These are phyloP conservation scores for Oscheius onirici DNA, from an alignment of 2,888 invertebrate genomes.

Conservation along the genomic window DNA sequence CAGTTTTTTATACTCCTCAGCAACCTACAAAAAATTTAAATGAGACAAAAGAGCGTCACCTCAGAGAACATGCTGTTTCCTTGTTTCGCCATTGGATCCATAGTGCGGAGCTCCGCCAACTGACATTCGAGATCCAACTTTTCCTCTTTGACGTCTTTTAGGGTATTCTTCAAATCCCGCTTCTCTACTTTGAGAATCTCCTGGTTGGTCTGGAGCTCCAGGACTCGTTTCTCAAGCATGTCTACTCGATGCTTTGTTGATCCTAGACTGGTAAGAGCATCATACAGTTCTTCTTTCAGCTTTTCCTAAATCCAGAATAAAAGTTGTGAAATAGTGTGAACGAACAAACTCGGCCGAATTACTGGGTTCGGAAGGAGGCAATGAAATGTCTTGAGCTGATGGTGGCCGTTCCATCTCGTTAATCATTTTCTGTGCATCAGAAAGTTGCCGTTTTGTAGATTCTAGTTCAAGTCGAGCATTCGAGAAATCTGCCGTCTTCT, in stretches of 20 bases:
- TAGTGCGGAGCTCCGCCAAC: neutral
- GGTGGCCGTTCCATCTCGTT: neutral
- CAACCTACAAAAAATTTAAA: neutral
- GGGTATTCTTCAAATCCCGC: neutral
- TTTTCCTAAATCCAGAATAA: neutral
- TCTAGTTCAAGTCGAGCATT: neutral
- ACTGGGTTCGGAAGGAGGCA: neutral
- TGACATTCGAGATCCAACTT: neutral
- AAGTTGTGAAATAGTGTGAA: neutral
- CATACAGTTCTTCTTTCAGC: slow-evolving; percentile 7
- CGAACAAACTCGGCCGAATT: slow-evolving; percentile 1
- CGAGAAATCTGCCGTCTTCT: neutral
- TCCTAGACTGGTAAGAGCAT: neutral
- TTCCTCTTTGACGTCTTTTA: neutral
- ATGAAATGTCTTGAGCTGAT: neutral
- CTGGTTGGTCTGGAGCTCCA: neutral
- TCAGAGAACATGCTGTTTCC: slow-evolving; percentile 16
- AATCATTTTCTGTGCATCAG: neutral
- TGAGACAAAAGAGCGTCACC: neutral
- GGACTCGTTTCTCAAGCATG: neutral
- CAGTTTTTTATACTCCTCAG: slow-evolving; percentile 2
- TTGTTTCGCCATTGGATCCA: neutral
- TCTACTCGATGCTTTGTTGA: neutral
- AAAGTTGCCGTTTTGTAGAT: neutral
- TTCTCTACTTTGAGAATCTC: neutral